Base-by-base conservation (phyloP, 2,888 invertebrate species). In the Andrena bucephala region DNA sequence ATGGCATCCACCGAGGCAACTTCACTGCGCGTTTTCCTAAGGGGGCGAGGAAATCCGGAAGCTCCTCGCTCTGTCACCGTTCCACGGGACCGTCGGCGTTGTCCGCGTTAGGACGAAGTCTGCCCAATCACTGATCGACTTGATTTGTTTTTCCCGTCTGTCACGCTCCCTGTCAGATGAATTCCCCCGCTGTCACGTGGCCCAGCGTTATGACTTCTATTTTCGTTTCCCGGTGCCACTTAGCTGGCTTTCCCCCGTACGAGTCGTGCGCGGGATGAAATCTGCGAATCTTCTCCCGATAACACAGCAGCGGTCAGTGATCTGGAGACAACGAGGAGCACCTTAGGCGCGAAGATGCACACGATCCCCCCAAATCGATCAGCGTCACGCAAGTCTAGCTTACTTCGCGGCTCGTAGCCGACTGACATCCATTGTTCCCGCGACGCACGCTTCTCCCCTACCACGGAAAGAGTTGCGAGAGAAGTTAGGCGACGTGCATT, bases 1-100 rank as follows among this genome's bases (percentile, higher is more conserved):
- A 85, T 65, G 71, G 73, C 81, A 87, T 79, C 85, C 84, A 79
- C 81, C 79, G 73, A 78, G 60, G 67, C 78, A 87, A 85, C 84
- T 87, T 87, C 81, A 87, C 85, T 69, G 66, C 42, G 65, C 42
- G 67, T 70, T 73, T 75, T 52, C 52, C 68, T 42, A 42, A 13
- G 42, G 42, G 42, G 42, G 48, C 27, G 70, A 63, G 63, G 69
- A 80, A 66, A 72, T 75, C 59, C 42, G 62, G 59, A 16, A 82
- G 1, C 20, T 13, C 20, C n/a, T 24, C 70, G 8, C 59, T 74
- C 42, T 36, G 52, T 63, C 5, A 16, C 36, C 8, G 29, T 13
- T 24, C 13, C 77, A 3, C 24, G 57, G 24, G 2, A 57, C 8
- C 3, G 6, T 20, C 29, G 33, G 24, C 2, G 27, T 36, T 10